These are phyloP conservation scores for Menidia menidia DNA, from an alignment of 2,797 vertebrate genomes.

Conservation along the genomic window DNA sequence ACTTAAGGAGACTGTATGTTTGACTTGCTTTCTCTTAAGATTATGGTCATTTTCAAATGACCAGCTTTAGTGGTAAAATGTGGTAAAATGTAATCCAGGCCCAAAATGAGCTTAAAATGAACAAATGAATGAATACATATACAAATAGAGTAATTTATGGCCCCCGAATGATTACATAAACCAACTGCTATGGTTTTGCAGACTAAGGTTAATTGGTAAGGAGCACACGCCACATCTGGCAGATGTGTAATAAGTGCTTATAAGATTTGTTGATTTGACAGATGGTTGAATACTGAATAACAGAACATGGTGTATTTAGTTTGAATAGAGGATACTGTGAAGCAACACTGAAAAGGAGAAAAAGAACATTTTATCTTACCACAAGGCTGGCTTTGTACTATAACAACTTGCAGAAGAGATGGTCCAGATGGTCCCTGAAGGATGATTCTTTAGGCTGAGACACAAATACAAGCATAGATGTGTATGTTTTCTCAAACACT, in stretches of 20 bases:
- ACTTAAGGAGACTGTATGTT: too few species aligned
- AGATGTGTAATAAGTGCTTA: background rate
- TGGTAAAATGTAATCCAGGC: too few species aligned
- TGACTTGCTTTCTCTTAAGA: too few species aligned
- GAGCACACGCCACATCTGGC: background rate
- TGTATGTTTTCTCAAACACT: conserved; percentile 33
- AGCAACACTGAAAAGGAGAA: background rate
- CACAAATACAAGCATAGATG: conserved; percentile 12
- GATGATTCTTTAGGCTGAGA: conserved; percentile 45
- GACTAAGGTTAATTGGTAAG: too few species aligned
- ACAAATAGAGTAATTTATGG: too few species aligned
- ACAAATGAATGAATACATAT: too few species aligned
- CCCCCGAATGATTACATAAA: too few species aligned
- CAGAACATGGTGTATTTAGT: background rate
- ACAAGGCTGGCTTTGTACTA: conserved; percentile 49
- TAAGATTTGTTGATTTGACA: background rate
- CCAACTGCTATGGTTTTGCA: too few species aligned
- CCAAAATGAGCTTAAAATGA: too few species aligned
- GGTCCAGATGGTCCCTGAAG: conserved; percentile 72
- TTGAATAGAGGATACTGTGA: too few species aligned
- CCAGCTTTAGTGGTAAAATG: too few species aligned
- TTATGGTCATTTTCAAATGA: too few species aligned
- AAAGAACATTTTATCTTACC: conserved; percentile 48
- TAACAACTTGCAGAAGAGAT: conserved; percentile 47
- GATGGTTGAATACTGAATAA: conserved; percentile 4